Percentiles rank a stretch among this genome's conserved stretches.
These are phyloP conservation scores for Trissonchulus latispiculum DNA, from an alignment of 2,888 invertebrate genomes.

Conservation along the genomic window DNA sequence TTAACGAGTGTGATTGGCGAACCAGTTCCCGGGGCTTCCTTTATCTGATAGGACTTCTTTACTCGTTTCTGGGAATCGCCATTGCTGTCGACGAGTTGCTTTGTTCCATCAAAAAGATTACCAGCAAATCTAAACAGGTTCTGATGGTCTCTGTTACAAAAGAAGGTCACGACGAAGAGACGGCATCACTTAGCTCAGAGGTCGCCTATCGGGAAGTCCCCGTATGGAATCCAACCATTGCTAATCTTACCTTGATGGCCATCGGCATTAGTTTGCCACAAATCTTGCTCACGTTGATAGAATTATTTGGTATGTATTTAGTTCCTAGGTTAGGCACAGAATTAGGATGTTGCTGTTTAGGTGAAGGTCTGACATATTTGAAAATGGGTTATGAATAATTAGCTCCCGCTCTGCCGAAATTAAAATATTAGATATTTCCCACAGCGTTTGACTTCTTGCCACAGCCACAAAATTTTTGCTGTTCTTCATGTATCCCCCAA, in stretches of 20 bases:
- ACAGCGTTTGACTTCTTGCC: no score
- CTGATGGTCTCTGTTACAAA: no score
- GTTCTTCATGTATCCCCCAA: no score
- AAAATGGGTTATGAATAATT: no score
- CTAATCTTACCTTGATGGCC: slow-evolving; percentile 54
- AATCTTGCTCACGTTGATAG: slow-evolving; percentile 52
- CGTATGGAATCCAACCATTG: slow-evolving; percentile 54
- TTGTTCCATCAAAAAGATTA: slow-evolving; percentile 54
- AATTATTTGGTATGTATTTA: slow-evolving; percentile 53
- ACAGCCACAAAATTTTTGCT: no score
- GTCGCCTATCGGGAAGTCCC: slow-evolving; percentile 58
- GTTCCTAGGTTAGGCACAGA: background rate
- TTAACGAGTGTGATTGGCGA: slow-evolving; percentile 4
- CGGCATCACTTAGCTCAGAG: slow-evolving; percentile 43
- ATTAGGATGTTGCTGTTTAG: no score
- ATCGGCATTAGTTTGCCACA: slow-evolving; percentile 54
- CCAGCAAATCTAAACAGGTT: no score
- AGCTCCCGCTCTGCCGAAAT: no score
- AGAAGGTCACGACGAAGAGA: background rate
- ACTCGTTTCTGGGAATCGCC: slow-evolving; percentile 53
- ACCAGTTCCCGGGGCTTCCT: slow-evolving; percentile 45
- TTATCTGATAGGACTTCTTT: slow-evolving; percentile 51
- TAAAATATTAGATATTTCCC: no score
- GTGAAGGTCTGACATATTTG: no score
- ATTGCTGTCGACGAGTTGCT: slow-evolving; percentile 55